Percentiles rank a stretch among this genome's conserved stretches.
phyloP scores from a whole-genome alignment of 2,797 vertebrate species.

The Hephaestus fuliginosus region DNA sequence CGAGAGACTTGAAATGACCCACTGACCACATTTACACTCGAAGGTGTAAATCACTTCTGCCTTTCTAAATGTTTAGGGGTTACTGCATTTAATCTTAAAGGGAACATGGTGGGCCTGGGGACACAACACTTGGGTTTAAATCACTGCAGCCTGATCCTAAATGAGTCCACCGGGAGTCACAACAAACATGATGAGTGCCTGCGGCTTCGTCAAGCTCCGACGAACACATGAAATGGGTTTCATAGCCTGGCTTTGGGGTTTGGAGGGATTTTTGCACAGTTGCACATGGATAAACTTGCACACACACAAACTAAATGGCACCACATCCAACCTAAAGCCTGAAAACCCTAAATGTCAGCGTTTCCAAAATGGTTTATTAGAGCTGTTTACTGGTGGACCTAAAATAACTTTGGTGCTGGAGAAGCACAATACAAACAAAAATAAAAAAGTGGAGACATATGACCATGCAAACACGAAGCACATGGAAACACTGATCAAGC shows the following conservation, averaged over 20 bases:
- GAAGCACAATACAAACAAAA: background rate
- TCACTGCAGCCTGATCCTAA: conserved; percentile 51
- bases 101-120: conserved; percentile 37
- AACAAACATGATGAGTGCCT: conserved; percentile 50
- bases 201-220: conserved; percentile 56
- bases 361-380: conserved; percentile 11
- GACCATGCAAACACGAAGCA: background rate
- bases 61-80: conserved; percentile 50
- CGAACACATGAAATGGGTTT: conserved; percentile 65
- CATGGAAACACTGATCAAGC: conserved; percentile 9
- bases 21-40: background rate
- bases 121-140: conserved; percentile 42
- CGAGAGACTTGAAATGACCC: background rate
- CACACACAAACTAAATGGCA: background rate
- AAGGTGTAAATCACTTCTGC: conserved; percentile 24
- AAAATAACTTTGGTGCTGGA: background rate
- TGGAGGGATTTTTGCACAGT: conserved; percentile 35
- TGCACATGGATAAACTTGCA: conserved; percentile 3
- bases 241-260: conserved; percentile 36
- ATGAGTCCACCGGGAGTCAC: conserved; percentile 53
- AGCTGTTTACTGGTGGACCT: background rate
- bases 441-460: background rate
- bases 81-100: conserved; percentile 40
- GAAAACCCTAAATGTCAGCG: background rate
- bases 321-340: background rate